Evolutionary conservation across 2,113 vertebrate species (phyloP).

Genomic region (Kryptolebias marmoratus): DNA sequence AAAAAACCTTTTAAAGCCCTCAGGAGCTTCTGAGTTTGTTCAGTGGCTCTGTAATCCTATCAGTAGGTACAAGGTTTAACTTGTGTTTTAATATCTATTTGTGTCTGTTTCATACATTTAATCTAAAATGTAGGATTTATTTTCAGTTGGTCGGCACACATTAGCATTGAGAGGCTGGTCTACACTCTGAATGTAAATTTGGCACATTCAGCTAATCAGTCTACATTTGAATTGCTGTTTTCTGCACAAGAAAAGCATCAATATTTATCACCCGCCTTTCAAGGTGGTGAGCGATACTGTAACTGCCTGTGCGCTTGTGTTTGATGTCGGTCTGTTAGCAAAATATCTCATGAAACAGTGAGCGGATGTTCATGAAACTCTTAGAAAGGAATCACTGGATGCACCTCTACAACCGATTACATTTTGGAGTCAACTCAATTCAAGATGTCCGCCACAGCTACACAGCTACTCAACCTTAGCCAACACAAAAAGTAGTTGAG

Average conservation of each 20-base stretch:
- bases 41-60: constrained; percentile 16
- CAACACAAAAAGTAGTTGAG: no score
- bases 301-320: no score
- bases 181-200: constrained; percentile 1
- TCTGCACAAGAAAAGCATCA: constrained; percentile 22
- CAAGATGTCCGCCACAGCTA: no score
- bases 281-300: no score
- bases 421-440: no score
- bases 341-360: no score
- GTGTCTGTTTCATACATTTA: constrained; percentile 23
- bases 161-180: constrained; percentile 45
- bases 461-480: no score
- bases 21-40: neutral
- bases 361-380: no score
- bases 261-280: neutral
- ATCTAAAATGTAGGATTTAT: constrained; percentile 46
- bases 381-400: no score
- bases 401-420: no score
- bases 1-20: neutral
- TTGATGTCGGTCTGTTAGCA: no score
- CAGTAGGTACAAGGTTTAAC: constrained; percentile 17
- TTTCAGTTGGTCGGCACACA: constrained; percentile 31
- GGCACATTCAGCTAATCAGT: constrained; percentile 53
- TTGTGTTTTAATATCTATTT: neutral
- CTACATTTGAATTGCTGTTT: constrained; percentile 41